Evolutionary conservation across 2,888 invertebrate genomes (phyloP).

Genomic region (Latrodectus elegans): DNA sequence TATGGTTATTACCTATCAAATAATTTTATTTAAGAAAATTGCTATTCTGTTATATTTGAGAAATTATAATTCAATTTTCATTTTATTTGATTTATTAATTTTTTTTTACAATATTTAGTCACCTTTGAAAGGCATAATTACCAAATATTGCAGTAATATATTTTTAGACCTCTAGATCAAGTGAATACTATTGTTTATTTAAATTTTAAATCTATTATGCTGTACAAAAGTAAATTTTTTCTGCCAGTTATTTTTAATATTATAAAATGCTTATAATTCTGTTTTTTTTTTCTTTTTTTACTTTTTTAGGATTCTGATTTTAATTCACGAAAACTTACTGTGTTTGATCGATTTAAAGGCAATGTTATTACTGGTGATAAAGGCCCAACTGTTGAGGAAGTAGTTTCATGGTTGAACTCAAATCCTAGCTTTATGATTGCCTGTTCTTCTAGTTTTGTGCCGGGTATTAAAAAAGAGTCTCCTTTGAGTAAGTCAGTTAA

Average conservation of each 20-base stretch:
- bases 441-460: background rate
- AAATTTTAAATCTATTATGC: too few relatives aligned
- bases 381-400: constrained; percentile 86
- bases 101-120: too few relatives aligned
- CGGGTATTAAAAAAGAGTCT: background rate
- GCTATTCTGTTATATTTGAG: too few relatives aligned
- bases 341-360: constrained; percentile 88
- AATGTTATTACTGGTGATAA: constrained; percentile 84
- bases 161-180: too few relatives aligned
- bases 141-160: too few relatives aligned
- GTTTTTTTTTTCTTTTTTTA: constrained; percentile 4
- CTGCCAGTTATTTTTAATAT: background rate
- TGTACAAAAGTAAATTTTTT: background rate
- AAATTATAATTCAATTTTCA: too few relatives aligned
- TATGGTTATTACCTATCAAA: too few relatives aligned
- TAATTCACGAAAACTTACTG: constrained; percentile 78
- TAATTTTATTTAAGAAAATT: too few relatives aligned
- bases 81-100: too few relatives aligned
- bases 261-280: background rate
- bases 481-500: background rate
- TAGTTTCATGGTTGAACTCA: constrained; percentile 88
- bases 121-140: too few relatives aligned
- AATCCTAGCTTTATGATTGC: constrained; percentile 92
- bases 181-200: too few relatives aligned
- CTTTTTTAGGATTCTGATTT: constrained; percentile 39